Conservation (phyloP, 2,113 vertebrate species). For the Caranx ignobilis region DNA sequence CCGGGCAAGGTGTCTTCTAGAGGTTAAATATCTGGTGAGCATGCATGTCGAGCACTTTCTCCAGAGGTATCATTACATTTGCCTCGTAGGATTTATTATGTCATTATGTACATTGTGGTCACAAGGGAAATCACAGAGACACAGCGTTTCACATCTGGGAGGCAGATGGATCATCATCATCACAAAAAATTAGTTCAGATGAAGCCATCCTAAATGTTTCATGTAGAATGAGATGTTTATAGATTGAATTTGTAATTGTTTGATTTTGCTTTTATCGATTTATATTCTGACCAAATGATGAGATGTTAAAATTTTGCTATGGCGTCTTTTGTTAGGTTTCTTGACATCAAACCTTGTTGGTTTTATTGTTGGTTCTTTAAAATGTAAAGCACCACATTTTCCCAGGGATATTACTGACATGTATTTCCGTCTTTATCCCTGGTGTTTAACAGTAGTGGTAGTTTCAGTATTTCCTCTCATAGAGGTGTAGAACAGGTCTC, state of each 20-base stretch:
- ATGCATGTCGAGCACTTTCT: slow-evolving; percentile 41
- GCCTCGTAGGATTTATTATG: slow-evolving; percentile 52
- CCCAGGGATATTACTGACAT: too few species aligned
- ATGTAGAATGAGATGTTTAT: not conserved
- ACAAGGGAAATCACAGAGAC: slow-evolving; percentile 60
- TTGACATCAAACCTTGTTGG: too few species aligned
- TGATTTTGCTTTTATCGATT: not conserved
- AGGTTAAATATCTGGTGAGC: slow-evolving; percentile 62
- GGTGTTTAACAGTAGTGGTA: not conserved
- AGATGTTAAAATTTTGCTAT: not conserved
- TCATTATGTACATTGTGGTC: slow-evolving; percentile 54
- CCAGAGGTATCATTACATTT: slow-evolving; percentile 27
- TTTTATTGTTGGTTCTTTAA: not conserved
- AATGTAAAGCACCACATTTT: not conserved
- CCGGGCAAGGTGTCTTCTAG: slow-evolving; percentile 46
- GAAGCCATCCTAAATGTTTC: slow-evolving; percentile 25
- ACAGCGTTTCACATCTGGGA: slow-evolving; percentile 41
- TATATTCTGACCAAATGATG: slow-evolving; percentile 10
- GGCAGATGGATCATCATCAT: slow-evolving; percentile 52
- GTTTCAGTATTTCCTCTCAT: not conserved
- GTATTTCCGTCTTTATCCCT: not conserved
- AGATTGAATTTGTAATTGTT: not conserved
- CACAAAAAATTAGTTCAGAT: slow-evolving; percentile 20
- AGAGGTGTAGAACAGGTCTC: not conserved
- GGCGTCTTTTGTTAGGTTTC: too few species aligned